A percentile compares a stretch with the other conserved stretches of the same genome.
Conservation (phyloP, 2,888 invertebrate genomes). For the Morpho helenor region DNA sequence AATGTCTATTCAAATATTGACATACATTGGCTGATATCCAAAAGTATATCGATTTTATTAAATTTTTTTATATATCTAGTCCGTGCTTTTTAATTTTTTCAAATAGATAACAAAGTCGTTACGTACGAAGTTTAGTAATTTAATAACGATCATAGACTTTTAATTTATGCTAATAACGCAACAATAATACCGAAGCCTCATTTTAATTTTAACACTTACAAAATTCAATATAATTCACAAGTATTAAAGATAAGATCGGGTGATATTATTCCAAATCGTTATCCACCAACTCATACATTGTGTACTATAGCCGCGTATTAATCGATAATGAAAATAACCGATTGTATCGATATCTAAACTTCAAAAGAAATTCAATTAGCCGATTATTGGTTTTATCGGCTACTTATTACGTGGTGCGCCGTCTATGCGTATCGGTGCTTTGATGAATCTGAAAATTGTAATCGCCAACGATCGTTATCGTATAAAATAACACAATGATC, state of each 20-base stretch:
- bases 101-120: too few relatives aligned
- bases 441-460: slow-evolving; percentile 4
- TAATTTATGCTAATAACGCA: too few relatives aligned
- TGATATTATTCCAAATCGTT: slow-evolving; percentile 1
- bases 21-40: too few relatives aligned
- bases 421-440: slow-evolving; percentile 14
- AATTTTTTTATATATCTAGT: too few relatives aligned
- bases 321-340: slow-evolving; percentile 15
- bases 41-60: too few relatives aligned
- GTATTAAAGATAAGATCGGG: slow-evolving; percentile 13
- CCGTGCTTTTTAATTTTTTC: too few relatives aligned
- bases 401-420: slow-evolving; percentile 12
- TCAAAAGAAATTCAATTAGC: slow-evolving; percentile 26
- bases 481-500: slow-evolving; percentile 14
- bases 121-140: too few relatives aligned
- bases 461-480: slow-evolving; percentile 14
- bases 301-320: slow-evolving; percentile 16
- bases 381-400: slow-evolving; percentile 19
- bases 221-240: slow-evolving; percentile 11
- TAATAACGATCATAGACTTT: too few relatives aligned
- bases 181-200: too few relatives aligned
- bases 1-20: too few relatives aligned
- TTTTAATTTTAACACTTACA: background rate
- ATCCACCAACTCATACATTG: slow-evolving; percentile 20
- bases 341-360: slow-evolving; percentile 15